Evolutionary conservation across 2,888 invertebrate genomes (phyloP), one percentile per base, ranked within the genome.

Genomic region (Tyria jacobaeae): DNA sequence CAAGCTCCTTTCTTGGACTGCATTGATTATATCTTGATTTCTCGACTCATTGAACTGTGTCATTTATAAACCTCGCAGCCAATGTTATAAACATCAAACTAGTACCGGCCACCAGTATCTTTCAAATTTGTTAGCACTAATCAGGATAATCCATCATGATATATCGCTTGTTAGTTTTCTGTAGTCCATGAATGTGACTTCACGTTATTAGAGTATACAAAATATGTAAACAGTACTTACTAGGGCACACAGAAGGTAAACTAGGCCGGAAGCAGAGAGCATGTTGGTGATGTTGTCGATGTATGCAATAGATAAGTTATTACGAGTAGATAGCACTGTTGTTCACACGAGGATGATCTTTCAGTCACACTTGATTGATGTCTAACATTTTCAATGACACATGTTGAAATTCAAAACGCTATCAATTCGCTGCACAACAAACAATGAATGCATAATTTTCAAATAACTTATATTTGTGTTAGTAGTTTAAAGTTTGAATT

Each of bases 191-290:
- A 56, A 66, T 59, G 51, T 76, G 60, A 66, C 66, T 62, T 57
- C 52, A 61, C 62, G 60, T 71, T 50, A 49, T 44, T 51, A 60
- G 61, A 48, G 61, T 66, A 60, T 51, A 55, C 54, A 62, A 73
- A 78, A 62, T 66, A 71, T 70, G 73, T 73, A 79, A 76, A 78
- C 78, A 75, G 71, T 85, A 90, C 89, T 89, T 85, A 90, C 89
- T 71, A 85, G 71, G 72, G 75, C 70, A 48, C 87, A 71, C 66
- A 85, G 75, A 41, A 83, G 62, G 54, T 76, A 75, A 81, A 89
- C 73, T 81, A 90, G 82, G 68, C 79, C 86, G 85, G 86, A 87
- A 81, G 86, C 69, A 73, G 82, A 62, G 82, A 78, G 67, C 88
- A 89, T 88, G 74, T 74, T 82, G 73, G 73, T 62, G 56, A 49